Conservation (phyloP, 1,140 invertebrate species). For the Drosophila subpulchrella region DNA sequence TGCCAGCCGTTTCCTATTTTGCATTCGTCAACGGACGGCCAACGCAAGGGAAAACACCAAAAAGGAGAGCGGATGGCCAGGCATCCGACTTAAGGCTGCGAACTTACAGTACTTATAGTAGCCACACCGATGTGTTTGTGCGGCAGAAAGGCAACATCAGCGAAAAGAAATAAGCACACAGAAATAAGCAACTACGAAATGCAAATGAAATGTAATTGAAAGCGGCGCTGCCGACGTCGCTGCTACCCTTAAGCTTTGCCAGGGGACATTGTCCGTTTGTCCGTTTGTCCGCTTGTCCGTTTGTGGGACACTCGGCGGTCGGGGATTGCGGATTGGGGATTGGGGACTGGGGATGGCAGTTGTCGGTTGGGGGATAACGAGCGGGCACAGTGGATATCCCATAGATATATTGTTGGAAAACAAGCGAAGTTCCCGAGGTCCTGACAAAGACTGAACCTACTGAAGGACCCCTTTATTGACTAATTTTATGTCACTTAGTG, state of each 20-base stretch:
- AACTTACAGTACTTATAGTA: constrained; percentile 2
- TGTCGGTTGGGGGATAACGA: constrained; percentile 5
- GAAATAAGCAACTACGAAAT: constrained; percentile 75
- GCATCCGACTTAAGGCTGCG: constrained; percentile 68
- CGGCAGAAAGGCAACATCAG: constrained; percentile 71
- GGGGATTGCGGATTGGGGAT: constrained; percentile 19
- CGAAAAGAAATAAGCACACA: constrained; percentile 59
- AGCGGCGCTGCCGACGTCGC: constrained; percentile 57
- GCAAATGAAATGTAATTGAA: constrained; percentile 83
- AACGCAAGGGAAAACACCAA: constrained; percentile 25
- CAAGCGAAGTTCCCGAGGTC: not conserved
- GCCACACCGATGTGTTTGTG: constrained; percentile 11
- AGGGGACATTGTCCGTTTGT: constrained; percentile 82
- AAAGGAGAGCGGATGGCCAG: constrained; percentile 48
- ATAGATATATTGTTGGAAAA: not conserved
- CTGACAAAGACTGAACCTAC: no score
- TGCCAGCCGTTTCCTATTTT: constrained; percentile 71
- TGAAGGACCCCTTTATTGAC: no score
- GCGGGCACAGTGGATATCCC: constrained; percentile 38
- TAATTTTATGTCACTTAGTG: no score
- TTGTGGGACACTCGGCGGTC: constrained; percentile 57
- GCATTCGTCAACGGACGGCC: constrained; percentile 56
- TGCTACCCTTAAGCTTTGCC: constrained; percentile 77
- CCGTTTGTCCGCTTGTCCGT: constrained; percentile 33
- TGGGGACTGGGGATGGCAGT: constrained; percentile 20